Percentiles rank a stretch among this genome's conserved stretches.
Conservation (phyloP, 2,797 vertebrate species). For the Anguilla pacifica region DNA sequence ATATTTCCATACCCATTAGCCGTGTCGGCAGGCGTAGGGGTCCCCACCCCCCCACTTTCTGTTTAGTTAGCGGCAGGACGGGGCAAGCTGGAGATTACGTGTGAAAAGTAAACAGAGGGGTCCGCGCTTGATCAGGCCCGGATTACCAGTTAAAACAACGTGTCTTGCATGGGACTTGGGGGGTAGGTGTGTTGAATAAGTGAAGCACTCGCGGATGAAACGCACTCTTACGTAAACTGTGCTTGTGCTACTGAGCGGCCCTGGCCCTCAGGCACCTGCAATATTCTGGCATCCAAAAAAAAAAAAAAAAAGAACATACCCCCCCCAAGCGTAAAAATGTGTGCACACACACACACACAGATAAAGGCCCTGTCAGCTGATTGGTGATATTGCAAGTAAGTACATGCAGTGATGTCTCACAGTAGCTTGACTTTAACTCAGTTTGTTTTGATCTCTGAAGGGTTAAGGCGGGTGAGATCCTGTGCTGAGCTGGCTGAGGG, state of each 20-base stretch:
- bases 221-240: neutral
- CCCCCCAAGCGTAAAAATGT: too few relatives aligned
- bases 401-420: neutral
- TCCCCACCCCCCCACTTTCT: constrained; percentile 46
- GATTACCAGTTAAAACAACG: constrained; percentile 62
- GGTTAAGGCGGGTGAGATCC: neutral
- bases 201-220: neutral
- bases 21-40: constrained; percentile 42
- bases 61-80: constrained; percentile 61
- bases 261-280: neutral
- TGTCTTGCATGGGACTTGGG: constrained; percentile 40
- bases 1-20: constrained; percentile 57
- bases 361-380: neutral
- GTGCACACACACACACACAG: neutral
- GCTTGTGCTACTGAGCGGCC: neutral
- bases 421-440: neutral
- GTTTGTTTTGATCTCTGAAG: neutral
- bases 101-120: constrained; percentile 62
- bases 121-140: constrained; percentile 52
- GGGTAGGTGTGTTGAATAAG: constrained; percentile 19
- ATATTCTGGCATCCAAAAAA: neutral
- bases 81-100: constrained; percentile 62
- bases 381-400: neutral
- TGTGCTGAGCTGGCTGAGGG: neutral
- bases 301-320: neutral